phyloP scores from a whole-genome alignment of 2,888 invertebrate species.

The Temnothorax ravouxi region DNA sequence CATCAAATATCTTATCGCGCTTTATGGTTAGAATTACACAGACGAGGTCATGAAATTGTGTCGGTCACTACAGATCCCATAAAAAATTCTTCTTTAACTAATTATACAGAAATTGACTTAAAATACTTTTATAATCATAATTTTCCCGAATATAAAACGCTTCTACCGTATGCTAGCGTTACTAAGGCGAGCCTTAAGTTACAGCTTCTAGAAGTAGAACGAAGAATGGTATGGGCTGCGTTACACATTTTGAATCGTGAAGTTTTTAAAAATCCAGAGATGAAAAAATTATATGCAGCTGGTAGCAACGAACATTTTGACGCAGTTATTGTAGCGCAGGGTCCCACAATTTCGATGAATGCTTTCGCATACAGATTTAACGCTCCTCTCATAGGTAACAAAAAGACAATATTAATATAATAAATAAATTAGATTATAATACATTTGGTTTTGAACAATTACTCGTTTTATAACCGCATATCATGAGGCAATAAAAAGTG shows the following conservation, averaged over 20 bases:
- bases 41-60: conserved; percentile 86
- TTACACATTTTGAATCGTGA: not conserved
- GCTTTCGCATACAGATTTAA: conserved; percentile 59
- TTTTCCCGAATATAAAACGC: not conserved
- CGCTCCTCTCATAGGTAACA: conserved; percentile 66
- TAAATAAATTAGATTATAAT: not conserved
- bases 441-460: not conserved
- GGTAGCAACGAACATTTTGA: conserved; percentile 63
- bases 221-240: rapidly evolving
- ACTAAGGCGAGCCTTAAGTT: not conserved
- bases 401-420: conserved; percentile 5
- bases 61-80: conserved; percentile 86
- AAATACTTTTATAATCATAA: not conserved
- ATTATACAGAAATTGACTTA: conserved; percentile 63
- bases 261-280: conserved; percentile 37
- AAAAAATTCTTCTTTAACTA: conserved; percentile 49
- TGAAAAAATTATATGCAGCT: conserved; percentile 49
- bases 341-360: not conserved
- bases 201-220: not conserved
- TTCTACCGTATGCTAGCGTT: not conserved
- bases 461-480: not conserved
- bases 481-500: not conserved
- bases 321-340: conserved; percentile 52
- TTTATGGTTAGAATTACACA: conserved; percentile 85
- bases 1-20: conserved; percentile 86